Evolutionary conservation across 2,888 invertebrate species (phyloP).

Genomic region (Callinectes sapidus): DNA sequence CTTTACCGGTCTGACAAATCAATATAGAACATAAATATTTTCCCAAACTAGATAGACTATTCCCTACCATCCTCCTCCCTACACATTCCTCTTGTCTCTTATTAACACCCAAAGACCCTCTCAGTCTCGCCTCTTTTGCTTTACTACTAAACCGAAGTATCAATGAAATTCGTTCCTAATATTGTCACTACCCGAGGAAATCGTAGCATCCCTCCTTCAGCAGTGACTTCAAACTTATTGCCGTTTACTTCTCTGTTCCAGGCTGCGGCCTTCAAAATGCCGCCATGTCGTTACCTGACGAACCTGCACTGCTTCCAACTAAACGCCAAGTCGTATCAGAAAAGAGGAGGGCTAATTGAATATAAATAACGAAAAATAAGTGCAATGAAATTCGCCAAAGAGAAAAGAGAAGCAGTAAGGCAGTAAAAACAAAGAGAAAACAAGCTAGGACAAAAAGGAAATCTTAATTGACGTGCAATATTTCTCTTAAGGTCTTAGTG

Average conservation of each 20-base stretch:
- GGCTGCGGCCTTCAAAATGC: not conserved
- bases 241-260: not conserved
- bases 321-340: not conserved
- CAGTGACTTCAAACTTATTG: no score
- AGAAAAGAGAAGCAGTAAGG: not conserved
- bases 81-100: not conserved
- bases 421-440: not conserved
- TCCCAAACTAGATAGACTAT: no score
- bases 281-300: not conserved
- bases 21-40: no score
- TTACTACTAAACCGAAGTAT: no score
- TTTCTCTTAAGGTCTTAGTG: slow-evolving; percentile 64
- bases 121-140: no score
- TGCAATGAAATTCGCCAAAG: not conserved
- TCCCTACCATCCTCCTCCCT: not conserved
- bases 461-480: slow-evolving; percentile 67
- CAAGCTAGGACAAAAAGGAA: slow-evolving; percentile 38
- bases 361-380: not conserved
- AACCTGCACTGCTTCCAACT: not conserved
- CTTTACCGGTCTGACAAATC: no score
- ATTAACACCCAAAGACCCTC: no score
- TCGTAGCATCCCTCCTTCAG: no score
- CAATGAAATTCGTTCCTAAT: no score
- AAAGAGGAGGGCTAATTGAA: not conserved
- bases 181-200: no score